These are phyloP conservation scores for Oryzias melastigma DNA, from an alignment of 2,113 vertebrate genomes.

Conservation along the genomic window DNA sequence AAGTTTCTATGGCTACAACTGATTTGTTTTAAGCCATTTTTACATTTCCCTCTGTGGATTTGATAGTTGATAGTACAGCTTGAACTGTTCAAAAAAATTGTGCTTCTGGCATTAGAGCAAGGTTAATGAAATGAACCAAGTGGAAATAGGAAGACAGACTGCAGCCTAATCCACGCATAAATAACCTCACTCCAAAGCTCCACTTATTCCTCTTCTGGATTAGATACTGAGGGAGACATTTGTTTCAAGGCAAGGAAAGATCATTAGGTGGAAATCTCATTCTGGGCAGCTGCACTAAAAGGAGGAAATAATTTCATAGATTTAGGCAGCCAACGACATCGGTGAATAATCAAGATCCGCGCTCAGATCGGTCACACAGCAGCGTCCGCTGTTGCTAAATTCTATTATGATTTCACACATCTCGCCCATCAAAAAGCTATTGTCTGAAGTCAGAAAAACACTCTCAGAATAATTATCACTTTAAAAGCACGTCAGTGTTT, in stretches of 20 bases:
- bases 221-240: constrained; percentile 32
- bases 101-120: constrained; percentile 10
- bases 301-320: constrained; percentile 56
- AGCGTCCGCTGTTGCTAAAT: constrained; percentile 54
- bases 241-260: constrained; percentile 34
- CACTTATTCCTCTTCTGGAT: constrained; percentile 24
- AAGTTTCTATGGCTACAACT: neutral
- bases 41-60: neutral
- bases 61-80: constrained; percentile 10
- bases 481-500: constrained; percentile 70
- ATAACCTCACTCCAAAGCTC: constrained; percentile 32
- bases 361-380: constrained; percentile 49
- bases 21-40: neutral
- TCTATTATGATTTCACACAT: constrained; percentile 52
- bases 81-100: neutral
- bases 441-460: constrained; percentile 60
- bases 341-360: constrained; percentile 55
- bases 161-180: constrained; percentile 28
- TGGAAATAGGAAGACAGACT: constrained; percentile 20
- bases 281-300: constrained; percentile 24
- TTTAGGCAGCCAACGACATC: constrained; percentile 29
- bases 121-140: constrained; percentile 30
- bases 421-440: constrained; percentile 60
- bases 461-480: constrained; percentile 71
- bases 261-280: constrained; percentile 52